These are phyloP conservation scores for Propsilocerus akamusi DNA, from an alignment of 1,140 invertebrate genomes.

Conservation along the genomic window DNA sequence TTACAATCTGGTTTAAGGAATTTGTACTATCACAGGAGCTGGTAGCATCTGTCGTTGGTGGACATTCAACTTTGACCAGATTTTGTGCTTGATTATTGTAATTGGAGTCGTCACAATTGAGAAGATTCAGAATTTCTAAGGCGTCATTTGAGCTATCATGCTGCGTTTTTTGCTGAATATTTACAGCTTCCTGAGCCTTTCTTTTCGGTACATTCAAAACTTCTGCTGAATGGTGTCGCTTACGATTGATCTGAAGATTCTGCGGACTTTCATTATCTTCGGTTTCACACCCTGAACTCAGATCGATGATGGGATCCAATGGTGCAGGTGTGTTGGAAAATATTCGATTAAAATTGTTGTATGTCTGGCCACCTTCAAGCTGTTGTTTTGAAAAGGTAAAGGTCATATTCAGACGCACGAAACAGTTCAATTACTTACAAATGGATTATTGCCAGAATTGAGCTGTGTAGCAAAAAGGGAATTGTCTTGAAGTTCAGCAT, in stretches of 20 bases:
- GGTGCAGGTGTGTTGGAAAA: background rate
- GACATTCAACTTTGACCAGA: background rate
- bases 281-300: background rate
- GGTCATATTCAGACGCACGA: background rate
- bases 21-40: background rate
- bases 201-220: background rate
- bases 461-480: background rate
- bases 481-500: slow-evolving; percentile 1
- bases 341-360: background rate
- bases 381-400: slow-evolving; percentile 2
- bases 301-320: background rate
- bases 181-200: background rate
- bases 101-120: background rate
- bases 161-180: too few species aligned
- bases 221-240: background rate
- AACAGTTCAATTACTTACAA: background rate
- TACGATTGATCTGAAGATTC: background rate
- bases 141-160: too few species aligned
- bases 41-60: background rate
- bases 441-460: background rate
- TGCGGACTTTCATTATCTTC: background rate
- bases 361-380: background rate
- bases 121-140: background rate
- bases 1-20: background rate
- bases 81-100: slow-evolving; percentile 1